These are phyloP conservation scores for Gibbula magus DNA, from an alignment of 2,888 invertebrate species.

Conservation along the genomic window DNA sequence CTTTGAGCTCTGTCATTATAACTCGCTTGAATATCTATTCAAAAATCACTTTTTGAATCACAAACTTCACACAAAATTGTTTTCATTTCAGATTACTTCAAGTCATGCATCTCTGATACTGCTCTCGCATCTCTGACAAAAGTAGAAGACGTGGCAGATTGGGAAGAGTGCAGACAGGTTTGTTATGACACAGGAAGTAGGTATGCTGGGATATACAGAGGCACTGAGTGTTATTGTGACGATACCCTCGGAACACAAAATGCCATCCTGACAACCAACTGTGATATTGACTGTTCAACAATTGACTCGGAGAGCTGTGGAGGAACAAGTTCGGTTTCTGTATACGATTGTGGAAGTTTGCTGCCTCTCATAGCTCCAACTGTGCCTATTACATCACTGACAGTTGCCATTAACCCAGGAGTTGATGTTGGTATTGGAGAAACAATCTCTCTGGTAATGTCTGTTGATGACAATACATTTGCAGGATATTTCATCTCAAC, in stretches of 20 bases:
- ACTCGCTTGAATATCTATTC: too few relatives aligned
- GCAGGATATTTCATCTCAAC: constrained; percentile 39
- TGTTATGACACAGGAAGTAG: neutral
- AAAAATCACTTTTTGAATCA: neutral
- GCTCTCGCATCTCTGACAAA: neutral
- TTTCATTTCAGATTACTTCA: constrained; percentile 24
- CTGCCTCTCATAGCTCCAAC: constrained; percentile 31
- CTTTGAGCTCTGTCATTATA: too few relatives aligned
- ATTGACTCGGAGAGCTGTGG: constrained; percentile 13
- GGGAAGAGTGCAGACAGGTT: constrained; percentile 1
- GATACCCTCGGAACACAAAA: neutral
- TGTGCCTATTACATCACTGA: constrained; percentile 14
- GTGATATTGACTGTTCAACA: constrained; percentile 14
- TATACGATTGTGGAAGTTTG: constrained; percentile 13
- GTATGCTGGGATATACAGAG: constrained; percentile 18
- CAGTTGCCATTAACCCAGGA: constrained; percentile 26
- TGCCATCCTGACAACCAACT: neutral
- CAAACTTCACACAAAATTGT: neutral
- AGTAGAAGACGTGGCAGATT: neutral
- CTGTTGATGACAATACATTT: constrained; percentile 23
- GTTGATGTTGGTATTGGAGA: constrained; percentile 21
- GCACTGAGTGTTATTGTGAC: constrained; percentile 24
- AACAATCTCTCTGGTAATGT: constrained; percentile 25
- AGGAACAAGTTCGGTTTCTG: constrained; percentile 12
- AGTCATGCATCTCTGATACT: neutral